phyloP scores from a whole-genome alignment of 2,113 vertebrate genomes.

The Pseudolaguvia tuberculata region DNA sequence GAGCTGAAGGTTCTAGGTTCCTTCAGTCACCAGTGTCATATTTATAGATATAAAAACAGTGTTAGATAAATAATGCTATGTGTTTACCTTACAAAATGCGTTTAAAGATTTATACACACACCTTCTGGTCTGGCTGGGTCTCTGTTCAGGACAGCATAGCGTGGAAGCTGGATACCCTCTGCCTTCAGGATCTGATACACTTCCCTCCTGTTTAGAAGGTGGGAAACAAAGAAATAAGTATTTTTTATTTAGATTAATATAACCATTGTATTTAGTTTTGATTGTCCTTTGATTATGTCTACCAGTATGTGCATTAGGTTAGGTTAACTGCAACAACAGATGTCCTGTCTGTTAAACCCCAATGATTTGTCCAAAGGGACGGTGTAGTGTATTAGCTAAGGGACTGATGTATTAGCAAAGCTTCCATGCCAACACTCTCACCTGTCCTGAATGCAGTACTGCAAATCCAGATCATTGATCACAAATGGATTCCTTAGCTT shows the following conservation, averaged over 20 bases:
- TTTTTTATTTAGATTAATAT: not conserved
- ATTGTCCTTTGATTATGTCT: not conserved
- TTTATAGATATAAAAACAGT: not conserved
- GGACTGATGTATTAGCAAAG: no score
- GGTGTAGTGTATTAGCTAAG: not conserved
- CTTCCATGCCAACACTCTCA: constrained; percentile 52
- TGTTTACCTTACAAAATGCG: not conserved
- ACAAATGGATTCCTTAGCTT: constrained; percentile 88
- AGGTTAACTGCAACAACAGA: not conserved
- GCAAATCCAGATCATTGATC: constrained; percentile 88
- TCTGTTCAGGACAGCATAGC: constrained; percentile 82
- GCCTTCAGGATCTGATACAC: constrained; percentile 83
- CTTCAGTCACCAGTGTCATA: not conserved
- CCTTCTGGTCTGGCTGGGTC: constrained; percentile 85
- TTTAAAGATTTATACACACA: constrained; percentile 44
- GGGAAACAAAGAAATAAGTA: not conserved
- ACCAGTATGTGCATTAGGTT: no score
- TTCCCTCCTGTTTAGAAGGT: constrained; percentile 69
- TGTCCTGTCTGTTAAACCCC: not conserved
- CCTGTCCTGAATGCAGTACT: constrained; percentile 90
- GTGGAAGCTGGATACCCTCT: constrained; percentile 84
- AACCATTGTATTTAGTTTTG: not conserved
- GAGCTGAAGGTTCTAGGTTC: no score
- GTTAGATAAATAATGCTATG: not conserved
- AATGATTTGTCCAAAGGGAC: not conserved